Base-by-base conservation (phyloP, 2,113 vertebrate species). In the Sialia sialis region DNA sequence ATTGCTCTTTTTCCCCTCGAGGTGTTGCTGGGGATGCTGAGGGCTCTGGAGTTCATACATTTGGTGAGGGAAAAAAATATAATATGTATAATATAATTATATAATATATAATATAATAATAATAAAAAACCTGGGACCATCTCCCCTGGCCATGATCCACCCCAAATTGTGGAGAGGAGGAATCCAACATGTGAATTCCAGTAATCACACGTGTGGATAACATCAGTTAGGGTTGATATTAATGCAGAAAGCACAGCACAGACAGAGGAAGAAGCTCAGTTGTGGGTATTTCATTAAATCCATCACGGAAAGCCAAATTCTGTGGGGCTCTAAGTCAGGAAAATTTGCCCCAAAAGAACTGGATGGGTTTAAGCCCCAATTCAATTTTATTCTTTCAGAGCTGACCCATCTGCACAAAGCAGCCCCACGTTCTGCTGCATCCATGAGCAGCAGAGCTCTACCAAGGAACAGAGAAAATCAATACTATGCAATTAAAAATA, bases 401-500 rank as follows among this genome's bases (percentile, higher is more conserved):
- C 84, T 81, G 48, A 52, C 46, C 27, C 55, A 15, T 5, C 21
- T 73, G 4, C 46, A 4, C 5, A 62, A 49, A n/a, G 13, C 52
- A 58, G 74, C 49, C 77, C 52, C 5, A 2, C 6, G 6, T 78
- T 32, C 58, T 44, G 3, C 70, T 58, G 16, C 78, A n/a, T 79
- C 94, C 91, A 52, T 38, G 87, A 67, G 30, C 78, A 62, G 1
- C 54, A 58, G 17, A 69, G 66, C 70, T 84, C 38, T 75, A 38
- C 66, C 89, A 60, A 88, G 63, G 60, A 49, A 51, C 46, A 51
- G 27, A 22, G 74, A 76, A 90, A 95, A 95, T 97, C 95, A 95
- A 96, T 95, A 97, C n/a, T 3, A 34, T n/a, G 87, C 95, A 95
- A 97, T 97, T 96, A 95, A 96, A 96, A 96, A 87, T 76, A 95